These are phyloP conservation scores for Uloborus plumipes DNA, from an alignment of 2,888 invertebrate species.

Conservation along the genomic window DNA sequence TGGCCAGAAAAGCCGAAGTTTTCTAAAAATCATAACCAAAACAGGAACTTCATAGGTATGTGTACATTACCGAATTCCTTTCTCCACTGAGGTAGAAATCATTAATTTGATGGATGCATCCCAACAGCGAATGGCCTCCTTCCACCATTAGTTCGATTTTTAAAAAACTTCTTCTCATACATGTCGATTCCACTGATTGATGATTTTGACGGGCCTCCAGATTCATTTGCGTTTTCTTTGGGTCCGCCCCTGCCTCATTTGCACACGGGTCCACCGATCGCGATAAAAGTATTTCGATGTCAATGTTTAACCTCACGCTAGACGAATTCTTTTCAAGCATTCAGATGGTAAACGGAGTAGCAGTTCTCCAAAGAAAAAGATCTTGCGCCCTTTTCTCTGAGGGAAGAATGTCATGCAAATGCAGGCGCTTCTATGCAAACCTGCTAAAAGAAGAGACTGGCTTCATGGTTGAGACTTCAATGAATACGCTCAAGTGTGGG, in stretches of 20 bases:
- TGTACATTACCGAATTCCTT: conserved; percentile 17
- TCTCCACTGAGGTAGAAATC: conserved; percentile 41
- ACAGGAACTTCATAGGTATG: conserved; percentile 6
- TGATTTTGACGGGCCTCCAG: conserved; percentile 49
- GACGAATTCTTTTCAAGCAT: conserved; percentile 50
- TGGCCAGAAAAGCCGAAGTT: no score
- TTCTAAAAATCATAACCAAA: conserved; percentile 13
- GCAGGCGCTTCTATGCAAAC: conserved; percentile 20
- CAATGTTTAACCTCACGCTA: conserved; percentile 54
- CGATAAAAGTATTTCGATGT: conserved; percentile 60
- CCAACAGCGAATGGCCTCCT: conserved; percentile 16
- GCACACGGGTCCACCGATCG: conserved; percentile 52
- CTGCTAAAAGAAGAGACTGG: not conserved
- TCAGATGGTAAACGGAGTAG: conserved; percentile 62
- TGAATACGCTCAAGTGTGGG: no score
- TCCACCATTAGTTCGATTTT: conserved; percentile 8
- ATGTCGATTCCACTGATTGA: conserved; percentile 62
- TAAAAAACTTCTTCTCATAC: conserved; percentile 15
- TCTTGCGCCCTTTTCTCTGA: conserved; percentile 18
- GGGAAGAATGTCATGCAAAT: conserved; percentile 48
- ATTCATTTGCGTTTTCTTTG: conserved; percentile 60
- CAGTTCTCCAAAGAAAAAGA: conserved; percentile 45
- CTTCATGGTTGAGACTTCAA: not conserved
- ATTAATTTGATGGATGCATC: conserved; percentile 58
- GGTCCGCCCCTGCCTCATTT: conserved; percentile 44